Evolutionary conservation across 2,888 invertebrate species (phyloP), one percentile per base, ranked within the genome.

Genomic region (Drosophila ustulata): DNA sequence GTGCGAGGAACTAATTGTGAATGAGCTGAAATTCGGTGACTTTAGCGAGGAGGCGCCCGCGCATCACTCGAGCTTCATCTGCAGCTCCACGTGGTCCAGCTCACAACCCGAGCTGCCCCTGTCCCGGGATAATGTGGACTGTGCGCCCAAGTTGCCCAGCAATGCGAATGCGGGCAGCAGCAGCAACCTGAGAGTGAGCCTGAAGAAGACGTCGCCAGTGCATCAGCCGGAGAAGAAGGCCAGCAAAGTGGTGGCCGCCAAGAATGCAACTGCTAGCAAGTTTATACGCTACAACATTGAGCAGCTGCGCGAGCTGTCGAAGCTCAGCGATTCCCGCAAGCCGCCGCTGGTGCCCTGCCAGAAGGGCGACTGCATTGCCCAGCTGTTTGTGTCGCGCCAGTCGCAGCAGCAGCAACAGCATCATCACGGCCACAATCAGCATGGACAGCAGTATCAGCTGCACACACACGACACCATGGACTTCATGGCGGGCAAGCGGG

Each of bases 391-490:
- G 0, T 82, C 91, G 9, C 81, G 90, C 0, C 90, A 87, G 26
- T 13, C 73, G 13, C 62, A 62, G 30, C 76, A 70, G 11, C 71
- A 57, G 26, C 69, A 59, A 23, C 75, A 73, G 37, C 87, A 87
- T 11, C 80, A 80, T 25, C 87, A 81, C 32, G 70, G 61, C 5
- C 86, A 82, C 32, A 78, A 71, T 25, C 78, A 78, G 23, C 90
- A 90, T 28, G 63, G 84, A 2, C 88, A 82, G 37, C 90, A 90
- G 61, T 91, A 86, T 49, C 91, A 91, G 45, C 91, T 90, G 47
- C 91, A 91, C 9, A 78, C 91, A 65, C 89, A 82, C 41, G 91
- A 91, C 30, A 83, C 90, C 0, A 63, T 91, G 52, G 92, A 89
- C 43, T 86, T 82, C 46, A 78, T 88, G 7, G 68, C 76, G 7